A percentile compares a stretch with the other conserved stretches of the same genome.
Conservation (phyloP, 2,888 invertebrate species). For the Mylabris sibirica region DNA sequence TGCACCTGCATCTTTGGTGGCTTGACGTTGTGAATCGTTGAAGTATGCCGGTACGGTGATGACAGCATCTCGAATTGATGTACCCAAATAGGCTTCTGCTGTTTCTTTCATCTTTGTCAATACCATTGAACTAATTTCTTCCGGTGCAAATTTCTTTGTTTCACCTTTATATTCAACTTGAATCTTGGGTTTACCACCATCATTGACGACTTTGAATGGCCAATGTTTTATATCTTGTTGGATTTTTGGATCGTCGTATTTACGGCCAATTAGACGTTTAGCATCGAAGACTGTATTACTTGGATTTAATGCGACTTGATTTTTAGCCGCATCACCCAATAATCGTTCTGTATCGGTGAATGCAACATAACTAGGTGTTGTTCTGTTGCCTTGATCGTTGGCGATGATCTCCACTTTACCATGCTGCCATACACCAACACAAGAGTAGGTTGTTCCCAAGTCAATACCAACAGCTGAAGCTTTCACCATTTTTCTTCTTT, state of each 20-base stretch:
- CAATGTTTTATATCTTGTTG: conserved; percentile 85
- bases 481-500: conserved; percentile 44
- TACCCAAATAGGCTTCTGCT: conserved; percentile 87
- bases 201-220: conserved; percentile 78
- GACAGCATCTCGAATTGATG: conserved; percentile 84
- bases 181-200: conserved; percentile 77
- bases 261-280: conserved; percentile 83
- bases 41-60: conserved; percentile 92
- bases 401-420: conserved; percentile 79
- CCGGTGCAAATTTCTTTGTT: conserved; percentile 77
- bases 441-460: conserved; percentile 86
- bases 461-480: conserved; percentile 81
- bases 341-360: conserved; percentile 75
- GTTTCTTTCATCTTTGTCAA: conserved; percentile 93
- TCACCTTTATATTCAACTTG: conserved; percentile 78
- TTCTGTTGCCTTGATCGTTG: conserved; percentile 83
- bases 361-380: conserved; percentile 80
- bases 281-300: conserved; percentile 74
- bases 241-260: conserved; percentile 78
- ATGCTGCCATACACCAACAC: conserved; percentile 83
- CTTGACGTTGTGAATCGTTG: conserved; percentile 87
- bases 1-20: conserved; percentile 65
- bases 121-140: conserved; percentile 93
- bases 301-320: conserved; percentile 81
- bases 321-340: conserved; percentile 76